A percentile compares a stretch with the other conserved stretches of the same genome.
Evolutionary conservation across 2,113 vertebrate species (phyloP).

Genomic region (Poeciliopsis retropinna): DNA sequence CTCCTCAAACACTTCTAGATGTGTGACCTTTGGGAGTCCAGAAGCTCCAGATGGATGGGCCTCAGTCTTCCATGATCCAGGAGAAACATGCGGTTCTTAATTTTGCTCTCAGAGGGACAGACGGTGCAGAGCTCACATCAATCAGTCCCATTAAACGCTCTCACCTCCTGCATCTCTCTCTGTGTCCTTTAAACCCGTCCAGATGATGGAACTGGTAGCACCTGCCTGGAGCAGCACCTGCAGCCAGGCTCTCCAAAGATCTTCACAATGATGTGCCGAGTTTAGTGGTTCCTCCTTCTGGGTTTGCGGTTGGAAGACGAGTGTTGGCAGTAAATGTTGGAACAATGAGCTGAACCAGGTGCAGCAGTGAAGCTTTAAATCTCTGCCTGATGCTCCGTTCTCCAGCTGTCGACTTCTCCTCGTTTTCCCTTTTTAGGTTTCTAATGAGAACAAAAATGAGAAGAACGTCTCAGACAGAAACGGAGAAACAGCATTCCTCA

Average conservation of each 20-base stretch:
- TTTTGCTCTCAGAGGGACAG: slow-evolving; percentile 41
- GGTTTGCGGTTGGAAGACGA: slow-evolving; percentile 54
- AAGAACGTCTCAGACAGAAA: slow-evolving; percentile 42
- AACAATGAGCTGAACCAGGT: slow-evolving; percentile 58
- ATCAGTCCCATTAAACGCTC: slow-evolving; percentile 61
- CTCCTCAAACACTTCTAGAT: slow-evolving; percentile 13
- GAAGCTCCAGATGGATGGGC: not conserved
- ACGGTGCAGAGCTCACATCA: slow-evolving; percentile 50
- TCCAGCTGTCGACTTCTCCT: slow-evolving; percentile 39
- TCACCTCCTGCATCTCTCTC: slow-evolving; percentile 52
- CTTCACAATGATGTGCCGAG: slow-evolving; percentile 57
- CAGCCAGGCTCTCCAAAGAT: slow-evolving; percentile 24
- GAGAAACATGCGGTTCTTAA: not conserved
- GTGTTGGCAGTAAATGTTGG: slow-evolving; percentile 55
- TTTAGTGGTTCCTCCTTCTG: slow-evolving; percentile 56
- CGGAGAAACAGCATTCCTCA: slow-evolving; percentile 27
- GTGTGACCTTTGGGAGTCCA: not conserved
- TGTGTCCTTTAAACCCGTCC: slow-evolving; percentile 39
- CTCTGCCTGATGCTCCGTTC: slow-evolving; percentile 29
- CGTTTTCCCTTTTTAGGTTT: slow-evolving; percentile 40
- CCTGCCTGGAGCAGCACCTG: slow-evolving; percentile 48
- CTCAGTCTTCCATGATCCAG: not conserved
- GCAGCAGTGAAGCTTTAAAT: slow-evolving; percentile 37
- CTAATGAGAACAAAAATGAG: slow-evolving; percentile 42
- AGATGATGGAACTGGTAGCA: slow-evolving; percentile 69